These are phyloP conservation scores for Gari tellinella DNA, from an alignment of 2,888 invertebrate genomes.

Conservation along the genomic window DNA sequence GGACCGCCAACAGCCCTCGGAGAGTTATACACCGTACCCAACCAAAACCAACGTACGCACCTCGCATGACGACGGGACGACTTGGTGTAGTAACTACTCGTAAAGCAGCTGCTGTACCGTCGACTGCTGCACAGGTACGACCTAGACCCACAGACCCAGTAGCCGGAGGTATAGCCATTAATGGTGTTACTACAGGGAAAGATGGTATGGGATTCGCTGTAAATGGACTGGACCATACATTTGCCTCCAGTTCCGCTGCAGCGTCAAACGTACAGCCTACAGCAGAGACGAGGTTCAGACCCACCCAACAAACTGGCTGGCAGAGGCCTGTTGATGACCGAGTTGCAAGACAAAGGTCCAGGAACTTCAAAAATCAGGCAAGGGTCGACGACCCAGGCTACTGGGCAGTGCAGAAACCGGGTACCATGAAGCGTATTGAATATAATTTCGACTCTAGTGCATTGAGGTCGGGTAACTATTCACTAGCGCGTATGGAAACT, in stretches of 20 bases:
- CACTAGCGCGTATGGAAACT: no score
- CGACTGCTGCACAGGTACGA: background rate
- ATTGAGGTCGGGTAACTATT: no score
- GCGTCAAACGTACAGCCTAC: no score
- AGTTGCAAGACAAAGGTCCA: no score
- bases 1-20: background rate
- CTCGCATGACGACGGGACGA: background rate
- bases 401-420: no score
- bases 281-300: no score
- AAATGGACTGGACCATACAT: background rate
- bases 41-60: background rate
- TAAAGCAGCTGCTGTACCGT: background rate
- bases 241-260: background rate
- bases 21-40: background rate
- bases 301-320: no score
- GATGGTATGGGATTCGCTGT: background rate
- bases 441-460: no score
- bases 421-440: no score
- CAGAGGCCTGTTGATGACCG: no score
- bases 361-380: no score
- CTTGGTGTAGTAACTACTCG: conserved; percentile 2
- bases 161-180: background rate
- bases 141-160: background rate
- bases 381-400: no score
- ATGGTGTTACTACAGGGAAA: background rate